Conservation (phyloP, 2,113 vertebrate species). For the Zosterops lateralis region DNA sequence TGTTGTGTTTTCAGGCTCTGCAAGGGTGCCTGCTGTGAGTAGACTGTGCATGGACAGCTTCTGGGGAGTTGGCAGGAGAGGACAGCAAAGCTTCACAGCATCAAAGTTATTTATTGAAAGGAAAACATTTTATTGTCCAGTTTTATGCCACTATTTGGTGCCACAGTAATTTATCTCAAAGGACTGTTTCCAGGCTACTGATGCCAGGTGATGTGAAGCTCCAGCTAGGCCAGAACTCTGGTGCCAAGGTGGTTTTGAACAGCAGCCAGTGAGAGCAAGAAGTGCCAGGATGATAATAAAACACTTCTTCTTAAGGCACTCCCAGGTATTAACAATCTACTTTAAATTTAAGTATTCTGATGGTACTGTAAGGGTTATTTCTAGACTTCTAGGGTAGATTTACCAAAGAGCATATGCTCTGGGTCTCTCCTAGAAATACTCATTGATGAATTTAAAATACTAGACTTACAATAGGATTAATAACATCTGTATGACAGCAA, state of each 20-base stretch:
- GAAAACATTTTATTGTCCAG: constrained; percentile 6
- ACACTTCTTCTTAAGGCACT: background rate
- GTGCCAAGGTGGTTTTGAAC: constrained; percentile 61
- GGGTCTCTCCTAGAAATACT: background rate
- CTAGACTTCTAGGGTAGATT: background rate
- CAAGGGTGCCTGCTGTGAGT: background rate
- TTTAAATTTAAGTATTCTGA: constrained; percentile 51
- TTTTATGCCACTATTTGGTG: constrained; percentile 43
- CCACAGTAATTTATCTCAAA: constrained; percentile 39
- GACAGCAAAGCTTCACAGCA: constrained; percentile 11
- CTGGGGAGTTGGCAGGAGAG: background rate
- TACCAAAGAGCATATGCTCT: background rate
- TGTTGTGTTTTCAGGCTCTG: background rate
- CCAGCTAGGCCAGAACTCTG: background rate
- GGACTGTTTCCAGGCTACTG: constrained; percentile 21
- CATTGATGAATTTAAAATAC: background rate
- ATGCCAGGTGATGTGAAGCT: constrained; percentile 63
- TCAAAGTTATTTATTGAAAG: constrained; percentile 43
- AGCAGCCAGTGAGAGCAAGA: constrained; percentile 9
- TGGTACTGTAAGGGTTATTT: background rate
- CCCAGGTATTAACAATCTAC: constrained; percentile 9
- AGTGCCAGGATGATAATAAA: constrained; percentile 55
- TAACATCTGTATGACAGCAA: background rate
- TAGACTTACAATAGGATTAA: background rate
- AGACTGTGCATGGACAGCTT: background rate